Evolutionary conservation across 1,140 invertebrate species (phyloP).

Genomic region (Pentalonia nigronervosa): DNA sequence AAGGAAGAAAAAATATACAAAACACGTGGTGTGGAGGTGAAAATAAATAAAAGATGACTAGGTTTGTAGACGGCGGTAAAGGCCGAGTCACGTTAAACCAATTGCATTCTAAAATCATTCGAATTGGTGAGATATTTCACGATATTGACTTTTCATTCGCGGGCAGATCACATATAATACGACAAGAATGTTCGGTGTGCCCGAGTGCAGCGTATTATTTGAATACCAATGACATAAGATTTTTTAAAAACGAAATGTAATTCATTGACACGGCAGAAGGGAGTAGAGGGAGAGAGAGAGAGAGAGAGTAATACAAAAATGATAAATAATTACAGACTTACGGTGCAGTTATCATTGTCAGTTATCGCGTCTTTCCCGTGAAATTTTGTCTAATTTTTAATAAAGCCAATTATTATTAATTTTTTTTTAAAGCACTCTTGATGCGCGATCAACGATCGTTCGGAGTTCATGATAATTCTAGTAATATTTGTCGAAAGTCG

Average conservation of each 20-base stretch:
- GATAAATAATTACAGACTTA: neutral
- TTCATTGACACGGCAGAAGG: too few relatives aligned
- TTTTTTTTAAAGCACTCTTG: too few relatives aligned
- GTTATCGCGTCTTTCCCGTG: too few relatives aligned
- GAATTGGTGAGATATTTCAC: neutral
- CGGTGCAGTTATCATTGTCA: too few relatives aligned
- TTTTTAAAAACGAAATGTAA: neutral
- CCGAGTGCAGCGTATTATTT: neutral
- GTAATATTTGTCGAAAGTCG: neutral
- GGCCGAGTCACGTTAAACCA: neutral
- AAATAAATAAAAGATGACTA: constrained; percentile 42
- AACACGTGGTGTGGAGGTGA: neutral
- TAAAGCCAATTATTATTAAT: too few relatives aligned
- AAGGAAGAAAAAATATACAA: neutral
- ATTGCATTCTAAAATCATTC: constrained; percentile 10
- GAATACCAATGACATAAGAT: neutral
- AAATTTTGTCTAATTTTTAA: neutral
- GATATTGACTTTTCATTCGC: neutral
- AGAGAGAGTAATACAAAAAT: neutral
- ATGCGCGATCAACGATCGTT: too few relatives aligned
- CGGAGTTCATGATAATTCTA: too few relatives aligned
- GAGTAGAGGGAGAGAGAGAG: neutral
- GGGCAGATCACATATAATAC: neutral
- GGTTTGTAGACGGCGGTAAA: neutral
- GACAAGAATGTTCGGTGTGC: neutral